These are phyloP conservation scores for Pseudanteris insignis DNA, from an alignment of 2,888 invertebrate genomes.

Conservation along the genomic window DNA sequence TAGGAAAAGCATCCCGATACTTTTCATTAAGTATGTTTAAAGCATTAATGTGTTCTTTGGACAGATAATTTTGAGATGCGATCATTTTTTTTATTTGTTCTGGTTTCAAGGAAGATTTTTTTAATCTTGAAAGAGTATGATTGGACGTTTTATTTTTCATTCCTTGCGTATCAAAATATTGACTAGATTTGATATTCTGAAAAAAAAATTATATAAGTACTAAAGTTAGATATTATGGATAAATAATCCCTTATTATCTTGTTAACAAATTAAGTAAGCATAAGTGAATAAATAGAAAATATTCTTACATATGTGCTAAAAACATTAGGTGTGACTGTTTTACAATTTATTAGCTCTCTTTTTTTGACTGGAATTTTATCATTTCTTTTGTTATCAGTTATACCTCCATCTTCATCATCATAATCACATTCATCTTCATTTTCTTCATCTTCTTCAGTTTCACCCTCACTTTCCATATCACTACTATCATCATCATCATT, in stretches of 20 bases:
- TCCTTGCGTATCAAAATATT: constrained; percentile 63
- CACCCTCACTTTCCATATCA: neutral
- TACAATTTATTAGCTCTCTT: constrained; percentile 2
- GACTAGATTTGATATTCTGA: constrained; percentile 48
- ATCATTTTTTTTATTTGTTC: constrained; percentile 73
- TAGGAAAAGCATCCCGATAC: constrained; percentile 68
- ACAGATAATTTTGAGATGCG: constrained; percentile 66
- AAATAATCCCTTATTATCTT: constrained; percentile 15
- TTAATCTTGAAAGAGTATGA: constrained; percentile 79
- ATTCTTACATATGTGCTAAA: too few relatives aligned
- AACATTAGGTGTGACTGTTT: too few relatives aligned
- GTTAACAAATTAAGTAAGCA: too few relatives aligned
- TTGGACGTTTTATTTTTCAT: constrained; percentile 75
- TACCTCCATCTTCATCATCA: constrained; percentile 3
- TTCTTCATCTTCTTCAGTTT: constrained; percentile 1
- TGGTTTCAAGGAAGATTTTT: constrained; percentile 77
- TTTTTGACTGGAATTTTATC: constrained; percentile 4
- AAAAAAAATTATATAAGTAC: neutral
- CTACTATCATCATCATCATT: constrained; percentile 1
- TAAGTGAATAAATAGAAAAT: too few relatives aligned
- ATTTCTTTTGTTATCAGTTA: neutral
- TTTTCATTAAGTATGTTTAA: constrained; percentile 69
- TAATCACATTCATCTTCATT: neutral
- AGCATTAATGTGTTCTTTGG: constrained; percentile 71
- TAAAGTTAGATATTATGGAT: neutral